A percentile compares a stretch with the other conserved stretches of the same genome.
Evolutionary conservation across 1,140 invertebrate species (phyloP).

Genomic region (Drosophila leontia): DNA sequence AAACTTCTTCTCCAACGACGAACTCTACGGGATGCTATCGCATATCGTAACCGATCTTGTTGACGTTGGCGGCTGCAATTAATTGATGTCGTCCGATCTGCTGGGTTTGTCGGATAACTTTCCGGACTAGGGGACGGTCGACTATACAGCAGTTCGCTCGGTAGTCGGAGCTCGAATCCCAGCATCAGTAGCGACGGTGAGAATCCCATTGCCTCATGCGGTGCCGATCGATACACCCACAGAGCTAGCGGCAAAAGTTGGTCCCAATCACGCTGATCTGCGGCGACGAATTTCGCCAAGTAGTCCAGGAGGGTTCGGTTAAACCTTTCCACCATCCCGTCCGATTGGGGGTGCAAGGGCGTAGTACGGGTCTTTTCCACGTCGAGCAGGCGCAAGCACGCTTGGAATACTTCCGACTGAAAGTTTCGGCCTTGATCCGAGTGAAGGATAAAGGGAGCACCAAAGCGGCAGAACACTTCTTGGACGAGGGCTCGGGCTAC

Average conservation of each 20-base stretch:
- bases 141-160: not conserved
- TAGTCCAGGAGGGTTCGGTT: constrained; percentile 6
- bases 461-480: not conserved
- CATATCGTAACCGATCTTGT: not conserved
- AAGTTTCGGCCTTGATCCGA: constrained; percentile 1
- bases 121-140: not conserved
- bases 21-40: not conserved
- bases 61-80: not conserved
- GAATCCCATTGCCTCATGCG: not conserved
- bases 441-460: not conserved
- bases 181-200: not conserved
- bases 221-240: not conserved
- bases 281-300: not conserved
- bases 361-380: not conserved
- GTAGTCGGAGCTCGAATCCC: not conserved
- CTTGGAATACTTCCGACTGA: not conserved
- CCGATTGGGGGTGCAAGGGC: not conserved
- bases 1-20: not conserved
- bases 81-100: no score
- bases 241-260: not conserved
- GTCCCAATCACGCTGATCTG: not conserved
- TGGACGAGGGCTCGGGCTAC: not conserved
- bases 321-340: constrained; percentile 1
- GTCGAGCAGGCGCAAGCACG: not conserved
- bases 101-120: not conserved